A percentile compares a stretch with the other conserved stretches of the same genome.
Conservation (phyloP, 2,113 vertebrate genomes). For the Lethenteron reissneri region DNA sequence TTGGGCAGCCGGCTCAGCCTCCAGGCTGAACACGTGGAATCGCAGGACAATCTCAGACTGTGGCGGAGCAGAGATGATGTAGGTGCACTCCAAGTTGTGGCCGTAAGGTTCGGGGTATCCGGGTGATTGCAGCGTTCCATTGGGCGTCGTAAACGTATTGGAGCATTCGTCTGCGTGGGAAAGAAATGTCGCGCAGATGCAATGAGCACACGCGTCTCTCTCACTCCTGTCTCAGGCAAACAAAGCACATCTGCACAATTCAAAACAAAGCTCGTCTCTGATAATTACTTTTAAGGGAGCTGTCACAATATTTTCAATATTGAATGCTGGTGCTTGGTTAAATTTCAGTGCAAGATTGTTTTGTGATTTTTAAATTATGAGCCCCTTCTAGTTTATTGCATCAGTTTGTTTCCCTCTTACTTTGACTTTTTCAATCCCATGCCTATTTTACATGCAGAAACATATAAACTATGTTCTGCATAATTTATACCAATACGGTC, state of each 20-base stretch:
- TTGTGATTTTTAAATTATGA: background rate
- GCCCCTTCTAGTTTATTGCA: too few species aligned
- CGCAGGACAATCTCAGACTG: conserved; percentile 89
- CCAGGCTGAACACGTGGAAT: conserved; percentile 91
- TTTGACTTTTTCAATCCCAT: too few species aligned
- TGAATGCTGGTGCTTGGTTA: background rate
- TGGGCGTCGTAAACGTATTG: conserved; percentile 61
- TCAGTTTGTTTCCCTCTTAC: too few species aligned
- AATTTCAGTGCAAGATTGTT: background rate
- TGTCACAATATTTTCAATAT: background rate
- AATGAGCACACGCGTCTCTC: background rate
- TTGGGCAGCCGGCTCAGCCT: conserved; percentile 41
- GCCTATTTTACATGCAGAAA: too few species aligned
- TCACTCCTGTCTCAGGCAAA: background rate
- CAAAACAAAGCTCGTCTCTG: background rate
- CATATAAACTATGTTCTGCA: too few species aligned
- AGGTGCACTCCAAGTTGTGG: conserved; percentile 89
- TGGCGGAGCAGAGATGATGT: conserved; percentile 89
- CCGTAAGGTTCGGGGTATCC: conserved; percentile 93
- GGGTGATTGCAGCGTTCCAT: conserved; percentile 70
- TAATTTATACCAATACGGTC: too few species aligned
- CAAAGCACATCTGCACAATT: background rate
- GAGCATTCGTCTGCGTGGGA: conserved; percentile 72
- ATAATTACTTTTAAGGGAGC: background rate
- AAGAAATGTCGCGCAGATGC: conserved; percentile 10